These are phyloP conservation scores for Phlogophora meticulosa DNA, from an alignment of 2,888 invertebrate genomes.

Conservation along the genomic window DNA sequence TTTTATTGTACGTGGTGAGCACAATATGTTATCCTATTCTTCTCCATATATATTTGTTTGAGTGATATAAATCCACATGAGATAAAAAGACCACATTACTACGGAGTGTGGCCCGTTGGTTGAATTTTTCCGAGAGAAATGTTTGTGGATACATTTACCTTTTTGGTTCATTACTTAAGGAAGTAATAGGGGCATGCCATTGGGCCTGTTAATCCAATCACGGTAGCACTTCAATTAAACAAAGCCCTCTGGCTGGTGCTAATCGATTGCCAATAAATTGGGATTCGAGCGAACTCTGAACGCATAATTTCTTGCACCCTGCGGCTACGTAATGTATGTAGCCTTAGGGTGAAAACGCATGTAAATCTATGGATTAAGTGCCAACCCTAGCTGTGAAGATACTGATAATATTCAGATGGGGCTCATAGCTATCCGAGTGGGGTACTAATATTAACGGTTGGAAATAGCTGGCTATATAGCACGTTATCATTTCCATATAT, in stretches of 20 bases:
- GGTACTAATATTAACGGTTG: constrained; percentile 33
- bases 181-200: constrained; percentile 69
- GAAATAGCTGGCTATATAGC: constrained; percentile 11
- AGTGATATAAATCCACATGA: constrained; percentile 50
- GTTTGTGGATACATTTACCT: constrained; percentile 67
- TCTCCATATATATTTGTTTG: constrained; percentile 46
- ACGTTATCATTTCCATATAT: constrained; percentile 30
- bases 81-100: constrained; percentile 50
- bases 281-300: constrained; percentile 75
- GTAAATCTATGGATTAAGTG: constrained; percentile 57
- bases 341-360: constrained; percentile 62
- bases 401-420: constrained; percentile 49
- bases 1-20: constrained; percentile 63
- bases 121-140: constrained; percentile 54
- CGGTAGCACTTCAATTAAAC: constrained; percentile 85
- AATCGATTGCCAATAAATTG: constrained; percentile 86
- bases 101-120: constrained; percentile 26
- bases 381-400: constrained; percentile 46
- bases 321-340: constrained; percentile 65
- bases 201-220: constrained; percentile 83
- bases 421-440: constrained; percentile 27
- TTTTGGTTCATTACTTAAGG: constrained; percentile 74
- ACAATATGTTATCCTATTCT: constrained; percentile 73
- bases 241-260: constrained; percentile 82
- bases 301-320: constrained; percentile 81